A percentile compares a stretch with the other conserved stretches of the same genome.
These are phyloP conservation scores for Streptopelia turtur DNA, from an alignment of 2,797 vertebrate species.

Conservation along the genomic window DNA sequence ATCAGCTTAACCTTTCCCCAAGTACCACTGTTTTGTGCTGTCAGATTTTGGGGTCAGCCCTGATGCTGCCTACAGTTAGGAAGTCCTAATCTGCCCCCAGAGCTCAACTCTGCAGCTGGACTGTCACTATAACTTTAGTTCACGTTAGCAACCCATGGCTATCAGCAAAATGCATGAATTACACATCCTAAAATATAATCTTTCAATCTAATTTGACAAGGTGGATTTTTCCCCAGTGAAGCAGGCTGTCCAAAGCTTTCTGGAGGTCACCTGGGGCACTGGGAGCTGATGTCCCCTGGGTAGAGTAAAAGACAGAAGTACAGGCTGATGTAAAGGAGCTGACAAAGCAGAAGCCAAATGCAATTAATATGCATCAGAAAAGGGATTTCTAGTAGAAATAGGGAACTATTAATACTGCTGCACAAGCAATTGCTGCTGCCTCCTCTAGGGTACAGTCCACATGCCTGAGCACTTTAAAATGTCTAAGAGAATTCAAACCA, in stretches of 20 bases:
- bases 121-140: background rate
- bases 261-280: background rate
- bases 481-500: background rate
- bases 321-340: background rate
- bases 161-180: background rate
- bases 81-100: background rate
- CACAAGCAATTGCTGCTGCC: background rate
- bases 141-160: background rate
- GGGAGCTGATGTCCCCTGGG: background rate
- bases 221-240: background rate
- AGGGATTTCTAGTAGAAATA: background rate
- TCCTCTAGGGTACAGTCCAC: background rate
- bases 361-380: conserved; percentile 15
- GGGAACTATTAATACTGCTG: background rate
- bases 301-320: background rate
- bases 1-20: background rate
- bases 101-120: background rate
- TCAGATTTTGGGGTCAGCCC: background rate
- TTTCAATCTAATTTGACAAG: background rate
- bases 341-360: conserved; percentile 27
- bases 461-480: background rate
- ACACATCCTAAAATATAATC: background rate
- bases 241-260: background rate
- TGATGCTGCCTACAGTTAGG: background rate
- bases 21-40: background rate